phyloP scores from a whole-genome alignment of 2,113 vertebrate genomes.

The Tachycineta bicolor region DNA sequence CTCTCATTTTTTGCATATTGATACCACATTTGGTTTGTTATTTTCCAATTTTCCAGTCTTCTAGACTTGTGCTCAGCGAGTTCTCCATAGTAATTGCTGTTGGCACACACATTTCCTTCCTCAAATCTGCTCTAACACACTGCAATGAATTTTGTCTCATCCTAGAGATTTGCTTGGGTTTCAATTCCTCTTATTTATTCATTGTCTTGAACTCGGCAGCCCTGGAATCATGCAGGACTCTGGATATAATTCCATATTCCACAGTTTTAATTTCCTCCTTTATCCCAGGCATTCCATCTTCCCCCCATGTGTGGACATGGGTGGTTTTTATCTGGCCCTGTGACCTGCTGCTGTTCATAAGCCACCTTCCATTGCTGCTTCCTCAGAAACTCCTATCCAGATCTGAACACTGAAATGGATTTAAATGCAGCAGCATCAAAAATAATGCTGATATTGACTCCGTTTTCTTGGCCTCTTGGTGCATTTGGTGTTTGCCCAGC shows the following conservation, averaged over 20 bases:
- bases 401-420: background rate
- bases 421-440: background rate
- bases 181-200: conserved; percentile 51
- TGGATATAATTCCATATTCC: conserved; percentile 44
- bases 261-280: conserved; percentile 40
- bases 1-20: conserved; percentile 71
- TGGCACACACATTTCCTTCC: conserved; percentile 50
- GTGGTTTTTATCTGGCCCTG: background rate
- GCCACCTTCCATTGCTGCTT: background rate
- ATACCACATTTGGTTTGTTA: conserved; percentile 66
- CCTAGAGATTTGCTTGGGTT: conserved; percentile 47
- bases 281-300: background rate
- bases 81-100: conserved; percentile 68
- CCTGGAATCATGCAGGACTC: background rate
- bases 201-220: background rate
- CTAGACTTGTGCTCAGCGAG: conserved; percentile 61
- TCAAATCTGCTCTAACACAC: conserved; percentile 53
- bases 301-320: rapidly evolving
- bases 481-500: background rate
- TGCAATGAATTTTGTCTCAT: conserved; percentile 55
- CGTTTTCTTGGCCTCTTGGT: background rate
- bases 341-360: background rate
- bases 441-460: background rate
- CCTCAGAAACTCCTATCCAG: background rate
- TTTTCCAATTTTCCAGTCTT: conserved; percentile 74